Evolutionary conservation across 2,888 invertebrate genomes (phyloP), one percentile per base, ranked within the genome.

Genomic region (Acrobasis repandana): DNA sequence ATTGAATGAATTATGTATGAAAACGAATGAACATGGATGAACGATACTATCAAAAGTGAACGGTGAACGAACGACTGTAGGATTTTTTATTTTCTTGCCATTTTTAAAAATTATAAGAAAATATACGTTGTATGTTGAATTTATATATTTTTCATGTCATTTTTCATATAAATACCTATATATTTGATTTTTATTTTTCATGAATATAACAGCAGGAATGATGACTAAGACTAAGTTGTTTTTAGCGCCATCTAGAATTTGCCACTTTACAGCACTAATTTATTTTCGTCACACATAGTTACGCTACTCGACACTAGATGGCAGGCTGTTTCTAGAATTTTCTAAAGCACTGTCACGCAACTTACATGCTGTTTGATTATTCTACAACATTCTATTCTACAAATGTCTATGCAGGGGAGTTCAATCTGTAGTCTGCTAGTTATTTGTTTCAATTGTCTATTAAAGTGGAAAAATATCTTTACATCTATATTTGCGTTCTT

Each of bases 231-330:
- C 14, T 38, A 14, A 3, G n/a, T 11, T 43, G 14, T 3, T 11
- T 1, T 43, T n/a, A n/a, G 43, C 43, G 43, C 11, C 43, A 43
- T 58, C 49, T 58, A 48, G 34, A 51, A 9, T 51, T 16, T 36
- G 15, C 9, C 28, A 28, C 28, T 51, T 33, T 33, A 9, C 2
- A 15, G 10, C 15, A 51, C 43, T 15, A 4, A 47, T 8, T 9
- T 14, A 6, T 4, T n/a, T 20, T 48, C 14, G 48, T 18, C 28
- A 20, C 4, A 20, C 18, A 10, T 65, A 60, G 49, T 71, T 50
- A 51, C n/a, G 61, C 84, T 80, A 82, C 65, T 81, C 65, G 49
- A 48, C 67, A 66, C 63, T 62, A 84, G 84, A 75, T 76, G 76
- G 66, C 70, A 18, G 2, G 11, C 11, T 43, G 4, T 43, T 43